Evolutionary conservation across 2,888 invertebrate genomes (phyloP).

Genomic region (Axea sp.): DNA sequence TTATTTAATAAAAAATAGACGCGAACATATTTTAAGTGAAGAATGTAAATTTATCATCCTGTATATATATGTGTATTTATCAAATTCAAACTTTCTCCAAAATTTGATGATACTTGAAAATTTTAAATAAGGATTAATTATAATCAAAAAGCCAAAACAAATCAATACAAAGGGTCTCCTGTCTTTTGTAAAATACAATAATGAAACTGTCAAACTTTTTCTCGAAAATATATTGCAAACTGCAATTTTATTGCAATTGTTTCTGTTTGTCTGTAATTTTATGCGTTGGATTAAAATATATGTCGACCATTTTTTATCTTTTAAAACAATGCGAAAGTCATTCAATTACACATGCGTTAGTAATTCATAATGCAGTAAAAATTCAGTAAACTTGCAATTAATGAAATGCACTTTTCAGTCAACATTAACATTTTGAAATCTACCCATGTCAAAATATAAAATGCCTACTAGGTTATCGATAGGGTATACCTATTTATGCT

Average conservation of each 20-base stretch:
- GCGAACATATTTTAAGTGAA: conserved; percentile 44
- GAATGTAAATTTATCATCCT: conserved; percentile 48
- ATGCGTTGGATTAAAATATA: no score
- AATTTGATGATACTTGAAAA: conserved; percentile 22
- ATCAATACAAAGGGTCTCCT: neutral
- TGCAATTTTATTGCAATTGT: conserved; percentile 4
- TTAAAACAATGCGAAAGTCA: no score
- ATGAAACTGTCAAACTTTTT: neutral
- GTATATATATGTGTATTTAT: conserved; percentile 56
- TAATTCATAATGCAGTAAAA: conserved; percentile 2
- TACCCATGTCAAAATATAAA: no score
- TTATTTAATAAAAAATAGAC: conserved; percentile 1
- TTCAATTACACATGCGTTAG: no score
- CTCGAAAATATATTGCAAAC: conserved; percentile 1
- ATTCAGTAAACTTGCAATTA: conserved; percentile 3
- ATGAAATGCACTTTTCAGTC: neutral
- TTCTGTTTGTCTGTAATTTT: no score
- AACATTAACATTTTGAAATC: no score
- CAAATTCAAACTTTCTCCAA: conserved; percentile 31
- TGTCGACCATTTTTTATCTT: no score
- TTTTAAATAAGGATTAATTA: conserved; percentile 21
- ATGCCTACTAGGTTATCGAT: no score
- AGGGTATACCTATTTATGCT: no score
- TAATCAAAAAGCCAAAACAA: conserved; percentile 1
- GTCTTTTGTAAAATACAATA: conserved; percentile 21